Percentiles rank a stretch among this genome's conserved stretches.
These are phyloP conservation scores for Strigops habroptila DNA, from an alignment of 2,113 vertebrate species.

Conservation along the genomic window DNA sequence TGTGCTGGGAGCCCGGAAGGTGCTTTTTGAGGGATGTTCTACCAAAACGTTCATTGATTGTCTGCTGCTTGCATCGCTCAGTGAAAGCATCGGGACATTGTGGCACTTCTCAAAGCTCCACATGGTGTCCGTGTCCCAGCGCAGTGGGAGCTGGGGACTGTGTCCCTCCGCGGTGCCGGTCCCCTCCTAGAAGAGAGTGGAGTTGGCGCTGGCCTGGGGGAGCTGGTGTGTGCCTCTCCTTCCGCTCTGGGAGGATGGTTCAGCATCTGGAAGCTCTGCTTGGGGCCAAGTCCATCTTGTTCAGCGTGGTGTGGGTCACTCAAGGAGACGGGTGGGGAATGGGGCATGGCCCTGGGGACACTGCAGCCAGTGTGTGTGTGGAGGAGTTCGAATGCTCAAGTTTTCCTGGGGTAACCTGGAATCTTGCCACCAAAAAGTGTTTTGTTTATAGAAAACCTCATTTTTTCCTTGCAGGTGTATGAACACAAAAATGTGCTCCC, in stretches of 20 bases:
- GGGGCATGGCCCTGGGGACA: neutral
- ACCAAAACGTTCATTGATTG: neutral
- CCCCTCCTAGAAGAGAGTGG: accelerated
- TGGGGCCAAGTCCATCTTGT: neutral
- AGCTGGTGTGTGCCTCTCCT: neutral
- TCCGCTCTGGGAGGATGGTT: neutral
- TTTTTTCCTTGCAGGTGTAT: neutral
- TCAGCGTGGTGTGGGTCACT: neutral
- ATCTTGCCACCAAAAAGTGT: neutral
- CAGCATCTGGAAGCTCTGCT: neutral
- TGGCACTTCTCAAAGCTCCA: neutral
- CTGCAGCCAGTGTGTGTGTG: accelerated
- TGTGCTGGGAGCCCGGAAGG: neutral
- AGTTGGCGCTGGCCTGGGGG: accelerated
- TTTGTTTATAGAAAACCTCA: neutral
- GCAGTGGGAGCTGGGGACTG: neutral
- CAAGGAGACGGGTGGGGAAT: accelerated
- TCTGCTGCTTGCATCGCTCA: accelerated
- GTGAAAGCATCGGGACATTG: accelerated
- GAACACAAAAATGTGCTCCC: neutral
- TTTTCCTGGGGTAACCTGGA: neutral
- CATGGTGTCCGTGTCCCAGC: neutral
- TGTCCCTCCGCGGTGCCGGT: neutral
- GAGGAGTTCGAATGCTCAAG: neutral
- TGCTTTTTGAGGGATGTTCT: neutral